A percentile compares a stretch with the other conserved stretches of the same genome.
These are phyloP conservation scores for Crypturellus tataupa DNA, from an alignment of 2,797 vertebrate genomes.

Conservation along the genomic window DNA sequence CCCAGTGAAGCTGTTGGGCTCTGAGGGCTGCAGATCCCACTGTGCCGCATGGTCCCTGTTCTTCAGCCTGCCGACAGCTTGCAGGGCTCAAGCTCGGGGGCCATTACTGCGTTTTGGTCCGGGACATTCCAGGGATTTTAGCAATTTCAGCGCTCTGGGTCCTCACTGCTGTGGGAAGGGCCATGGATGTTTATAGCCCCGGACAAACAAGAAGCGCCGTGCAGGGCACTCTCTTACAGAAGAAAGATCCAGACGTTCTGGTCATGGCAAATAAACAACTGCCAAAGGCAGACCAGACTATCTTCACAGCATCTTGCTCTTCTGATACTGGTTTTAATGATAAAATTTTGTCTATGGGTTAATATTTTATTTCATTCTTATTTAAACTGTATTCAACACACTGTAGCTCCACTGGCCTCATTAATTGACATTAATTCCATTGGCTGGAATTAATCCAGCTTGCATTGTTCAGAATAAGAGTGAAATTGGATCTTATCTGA, in stretches of 20 bases:
- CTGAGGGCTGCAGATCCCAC: too few species aligned
- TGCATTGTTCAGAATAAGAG: neutral
- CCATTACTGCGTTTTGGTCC: neutral
- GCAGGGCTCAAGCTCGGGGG: neutral
- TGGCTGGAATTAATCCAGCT: neutral
- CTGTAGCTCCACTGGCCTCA: neutral
- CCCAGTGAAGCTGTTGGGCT: too few species aligned
- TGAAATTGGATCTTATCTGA: neutral
- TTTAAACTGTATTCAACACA: neutral
- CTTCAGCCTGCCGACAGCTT: neutral
- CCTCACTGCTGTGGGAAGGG: neutral
- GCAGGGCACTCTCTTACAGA: neutral
- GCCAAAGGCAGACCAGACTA: neutral
- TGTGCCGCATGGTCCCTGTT: too few species aligned
- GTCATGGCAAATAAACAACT: neutral
- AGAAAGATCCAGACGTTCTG: neutral
- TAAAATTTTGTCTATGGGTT: neutral
- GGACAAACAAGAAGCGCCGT: neutral
- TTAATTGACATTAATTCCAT: neutral
- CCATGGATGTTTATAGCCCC: neutral
- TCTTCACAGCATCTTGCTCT: neutral
- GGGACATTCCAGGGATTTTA: neutral
- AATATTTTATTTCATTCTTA: neutral
- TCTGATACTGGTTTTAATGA: neutral
- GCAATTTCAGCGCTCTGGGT: fast-evolving